Evolutionary conservation across 2,797 vertebrate species (phyloP), one percentile per base, ranked within the genome.

Genomic region (Sebastes minor): DNA sequence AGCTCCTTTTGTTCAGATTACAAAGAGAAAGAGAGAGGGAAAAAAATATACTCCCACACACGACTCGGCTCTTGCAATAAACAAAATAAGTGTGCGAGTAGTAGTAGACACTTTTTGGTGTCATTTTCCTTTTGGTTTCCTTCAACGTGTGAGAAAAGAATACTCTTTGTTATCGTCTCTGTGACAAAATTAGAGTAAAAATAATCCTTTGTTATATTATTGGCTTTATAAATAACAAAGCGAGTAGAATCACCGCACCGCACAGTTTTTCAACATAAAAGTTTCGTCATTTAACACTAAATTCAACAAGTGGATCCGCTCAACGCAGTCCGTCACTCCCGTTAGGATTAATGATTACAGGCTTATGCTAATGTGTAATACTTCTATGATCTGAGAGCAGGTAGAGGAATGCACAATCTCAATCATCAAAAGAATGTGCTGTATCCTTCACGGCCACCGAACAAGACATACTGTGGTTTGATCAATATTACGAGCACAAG

Each of bases 1-100:
- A 30, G 70, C 27, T 88, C n/a, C 71, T 87, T 87, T 89, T 86
- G 86, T 87, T 91, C 80, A 66, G 66, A 80, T 86, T 74, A 86
- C 86, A 84, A 80, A 86, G 85, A 85, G 69, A 71, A 12, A 61
- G 16, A 72, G 65, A 70, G 42, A 25, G 56, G 22, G 9, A 25
- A 53, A 52, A 46, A n/a, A 1, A n/a, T 20, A 18, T 49, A 10
- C 87, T 82, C 86, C 78, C 74, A 87, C 82, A 70, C 83, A 81
- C 59, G 6, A 65, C 32, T 82, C 70, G 14, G 61, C 64, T 76
- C 67, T 66, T 28, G 66, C 71, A 78, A 78, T 71, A 83, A 88
- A 87, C 65, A 81, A 80, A 82, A 60, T 18, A 38, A 80, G 62
- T 67, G 49, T 71, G 53, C 68, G 71, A 75, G 60, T 42, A 30